Conservation (phyloP, 2,797 vertebrate species). For the Argya squamiceps region DNA sequence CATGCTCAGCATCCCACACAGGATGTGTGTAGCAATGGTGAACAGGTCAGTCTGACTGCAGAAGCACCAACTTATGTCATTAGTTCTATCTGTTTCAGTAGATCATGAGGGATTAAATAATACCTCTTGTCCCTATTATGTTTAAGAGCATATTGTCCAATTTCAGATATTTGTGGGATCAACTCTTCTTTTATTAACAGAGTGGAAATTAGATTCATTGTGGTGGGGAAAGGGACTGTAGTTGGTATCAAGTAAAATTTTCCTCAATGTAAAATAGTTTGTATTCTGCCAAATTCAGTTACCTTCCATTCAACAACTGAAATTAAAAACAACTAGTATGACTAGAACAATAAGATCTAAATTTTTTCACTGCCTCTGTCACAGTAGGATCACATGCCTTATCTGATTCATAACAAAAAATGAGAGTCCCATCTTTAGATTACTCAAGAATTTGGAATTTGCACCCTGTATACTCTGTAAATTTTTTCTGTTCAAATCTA, state of each 20-base stretch:
- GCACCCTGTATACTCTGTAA: background rate
- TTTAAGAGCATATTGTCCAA: background rate
- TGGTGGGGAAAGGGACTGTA: background rate
- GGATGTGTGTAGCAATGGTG: background rate
- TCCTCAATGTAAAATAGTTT: background rate
- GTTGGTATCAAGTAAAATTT: rapidly evolving
- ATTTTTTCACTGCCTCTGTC: background rate
- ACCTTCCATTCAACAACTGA: background rate
- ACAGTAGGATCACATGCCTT: background rate
- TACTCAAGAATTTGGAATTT: background rate
- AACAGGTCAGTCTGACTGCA: background rate
- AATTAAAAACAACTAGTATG: background rate
- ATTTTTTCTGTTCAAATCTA: background rate
- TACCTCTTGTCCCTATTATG: background rate
- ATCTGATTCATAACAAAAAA: background rate
- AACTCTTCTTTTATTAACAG: background rate
- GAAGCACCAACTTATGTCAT: background rate
- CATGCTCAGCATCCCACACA: background rate
- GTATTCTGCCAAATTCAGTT: background rate
- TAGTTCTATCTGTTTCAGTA: background rate
- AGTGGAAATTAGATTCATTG: background rate
- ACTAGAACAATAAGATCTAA: background rate
- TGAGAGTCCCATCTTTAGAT: background rate
- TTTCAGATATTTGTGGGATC: background rate
- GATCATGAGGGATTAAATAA: background rate